A percentile compares a stretch with the other conserved stretches of the same genome.
Evolutionary conservation across 2,113 vertebrate species (phyloP).

Genomic region (Prionailurus viverrinus): DNA sequence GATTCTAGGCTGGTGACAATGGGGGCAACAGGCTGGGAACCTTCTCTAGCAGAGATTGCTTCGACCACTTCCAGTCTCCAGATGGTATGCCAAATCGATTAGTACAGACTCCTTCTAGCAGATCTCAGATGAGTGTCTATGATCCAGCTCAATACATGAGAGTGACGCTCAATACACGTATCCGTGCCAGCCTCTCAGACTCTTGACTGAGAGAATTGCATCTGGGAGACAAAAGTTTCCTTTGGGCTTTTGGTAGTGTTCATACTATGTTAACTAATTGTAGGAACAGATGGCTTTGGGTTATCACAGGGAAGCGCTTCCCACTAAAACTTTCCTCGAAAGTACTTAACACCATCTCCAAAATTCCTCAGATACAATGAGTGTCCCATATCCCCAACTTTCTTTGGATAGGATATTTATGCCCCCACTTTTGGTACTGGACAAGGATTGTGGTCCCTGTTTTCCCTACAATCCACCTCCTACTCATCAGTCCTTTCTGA

Average conservation of each 20-base stretch:
- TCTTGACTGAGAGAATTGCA: constrained; percentile 37
- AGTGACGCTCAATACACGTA: neutral
- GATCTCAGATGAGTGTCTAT: neutral
- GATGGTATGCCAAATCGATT: neutral
- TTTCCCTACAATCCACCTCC: neutral
- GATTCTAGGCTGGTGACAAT: neutral
- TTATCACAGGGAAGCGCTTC: neutral
- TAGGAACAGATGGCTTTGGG: constrained; percentile 24
- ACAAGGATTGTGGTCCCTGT: neutral
- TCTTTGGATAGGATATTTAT: neutral
- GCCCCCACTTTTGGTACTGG: neutral
- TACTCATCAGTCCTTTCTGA: neutral
- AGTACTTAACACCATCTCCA: neutral
- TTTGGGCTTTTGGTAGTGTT: neutral
- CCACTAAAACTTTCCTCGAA: constrained; percentile 22
- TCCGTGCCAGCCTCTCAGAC: constrained; percentile 3
- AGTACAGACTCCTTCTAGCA: neutral
- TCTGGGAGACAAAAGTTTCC: neutral
- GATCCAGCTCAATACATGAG: neutral
- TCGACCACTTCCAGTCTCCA: neutral
- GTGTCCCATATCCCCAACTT: neutral
- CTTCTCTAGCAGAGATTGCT: neutral
- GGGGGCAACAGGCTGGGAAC: neutral
- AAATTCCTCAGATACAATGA: constrained; percentile 2
- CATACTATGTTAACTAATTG: neutral